Evolutionary conservation across 2,113 vertebrate species (phyloP), one percentile per base, ranked within the genome.

Genomic region (Cercocebus atys): DNA sequence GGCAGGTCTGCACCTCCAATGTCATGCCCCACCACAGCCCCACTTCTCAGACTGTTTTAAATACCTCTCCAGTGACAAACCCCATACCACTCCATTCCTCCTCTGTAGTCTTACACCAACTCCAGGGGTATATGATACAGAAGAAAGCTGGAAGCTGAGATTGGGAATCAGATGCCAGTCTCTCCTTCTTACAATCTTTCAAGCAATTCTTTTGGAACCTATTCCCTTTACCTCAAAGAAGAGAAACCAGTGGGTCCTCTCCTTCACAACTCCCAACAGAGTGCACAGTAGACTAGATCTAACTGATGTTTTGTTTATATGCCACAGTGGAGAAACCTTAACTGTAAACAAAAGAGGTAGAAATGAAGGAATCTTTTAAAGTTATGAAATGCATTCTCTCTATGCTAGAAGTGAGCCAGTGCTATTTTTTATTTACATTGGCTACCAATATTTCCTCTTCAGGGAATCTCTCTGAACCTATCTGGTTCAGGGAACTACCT

Each of bases 271-370:
- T n/a, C 13, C 27, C 66, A 59, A 10, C 25, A 16, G 18, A 68
- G 20, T 1, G 9, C 9, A 4, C 35, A 50, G 8, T 8, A 20
- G 20, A 17, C 6, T 13, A 30, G 9, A n/a, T 7, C 2, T 73
- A 52, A 68, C 43, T 8, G 9, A 1, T 11, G 20, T 12, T 66
- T 76, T 88, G 8, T 57, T 43, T 88, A 27, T 43, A n/a, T 35
- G 30, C 30, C 22, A 38, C 4, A 18, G 7, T 35, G 18, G 20
- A 59, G 50, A 72, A 32, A 55, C 14, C 9, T 81, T 66, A 90
- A 68, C 70, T 90, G 76, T 17, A 85, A 57, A 57, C 72, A 43
- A 73, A 50, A 50, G 3, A 84, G 20, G 40, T 82, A 4, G 50
- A 84, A 88, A 59, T 82, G 40, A 6, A 13, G 9, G 27, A 52